A percentile compares a stretch with the other conserved stretches of the same genome.
These are phyloP conservation scores for Synanthedon andrenaeformis DNA, from an alignment of 2,888 invertebrate species.

Conservation along the genomic window DNA sequence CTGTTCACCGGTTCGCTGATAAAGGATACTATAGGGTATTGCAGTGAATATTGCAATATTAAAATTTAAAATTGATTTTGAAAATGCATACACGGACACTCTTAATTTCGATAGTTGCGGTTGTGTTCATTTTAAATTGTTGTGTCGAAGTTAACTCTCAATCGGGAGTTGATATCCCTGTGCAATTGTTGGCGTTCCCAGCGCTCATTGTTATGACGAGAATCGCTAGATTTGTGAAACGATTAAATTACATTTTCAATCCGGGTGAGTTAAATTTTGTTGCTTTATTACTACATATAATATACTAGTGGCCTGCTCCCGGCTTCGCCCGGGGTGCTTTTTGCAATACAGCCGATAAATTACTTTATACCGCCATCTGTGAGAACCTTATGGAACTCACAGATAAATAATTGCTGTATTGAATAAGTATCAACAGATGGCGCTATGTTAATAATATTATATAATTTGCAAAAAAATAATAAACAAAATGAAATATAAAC, in stretches of 20 bases:
- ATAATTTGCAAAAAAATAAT: too few relatives aligned
- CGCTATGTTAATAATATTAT: too few relatives aligned
- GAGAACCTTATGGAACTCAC: too few relatives aligned
- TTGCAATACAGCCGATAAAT: too few relatives aligned
- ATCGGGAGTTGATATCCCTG: constrained; percentile 7
- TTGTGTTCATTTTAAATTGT: constrained; percentile 4
- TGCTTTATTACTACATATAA: too few relatives aligned
- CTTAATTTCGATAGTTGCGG: constrained; percentile 2
- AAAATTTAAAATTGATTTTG: background rate
- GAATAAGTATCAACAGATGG: too few relatives aligned
- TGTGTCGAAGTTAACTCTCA: constrained; percentile 5
- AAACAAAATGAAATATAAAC: too few relatives aligned
- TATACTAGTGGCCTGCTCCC: too few relatives aligned
- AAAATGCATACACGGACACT: background rate
- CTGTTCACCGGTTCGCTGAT: background rate
- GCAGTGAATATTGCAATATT: background rate
- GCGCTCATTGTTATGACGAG: constrained; percentile 7
- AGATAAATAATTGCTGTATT: too few relatives aligned
- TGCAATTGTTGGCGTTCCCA: constrained; percentile 9
- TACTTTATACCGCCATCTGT: too few relatives aligned
- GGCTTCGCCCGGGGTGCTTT: too few relatives aligned
- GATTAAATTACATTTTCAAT: constrained; percentile 6
- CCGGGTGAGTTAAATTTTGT: constrained; percentile 6
- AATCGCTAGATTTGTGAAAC: constrained; percentile 6
- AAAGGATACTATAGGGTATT: background rate